Evolutionary conservation across 2,888 invertebrate genomes (phyloP).

Genomic region (Taenaris catops): DNA sequence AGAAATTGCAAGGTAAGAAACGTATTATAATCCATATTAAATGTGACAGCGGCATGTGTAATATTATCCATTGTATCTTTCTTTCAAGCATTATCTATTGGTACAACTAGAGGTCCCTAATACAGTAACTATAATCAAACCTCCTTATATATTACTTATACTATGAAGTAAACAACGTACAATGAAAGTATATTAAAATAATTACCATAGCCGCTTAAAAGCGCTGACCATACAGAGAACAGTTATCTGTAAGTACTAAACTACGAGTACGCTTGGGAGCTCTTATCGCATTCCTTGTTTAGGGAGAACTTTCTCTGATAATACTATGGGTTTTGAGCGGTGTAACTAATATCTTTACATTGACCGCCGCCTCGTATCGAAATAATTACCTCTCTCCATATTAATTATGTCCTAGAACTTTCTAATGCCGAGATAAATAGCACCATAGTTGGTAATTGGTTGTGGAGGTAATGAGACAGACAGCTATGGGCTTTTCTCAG

Average conservation of each 20-base stretch:
- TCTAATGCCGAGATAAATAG: constrained; percentile 59
- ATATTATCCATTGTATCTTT: no score
- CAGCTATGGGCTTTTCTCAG: constrained; percentile 47
- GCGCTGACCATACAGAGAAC: constrained; percentile 12
- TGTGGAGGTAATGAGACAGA: constrained; percentile 50
- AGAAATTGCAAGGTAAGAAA: no score
- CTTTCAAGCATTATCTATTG: no score
- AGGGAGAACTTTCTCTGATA: constrained; percentile 64
- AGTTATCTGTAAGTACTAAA: constrained; percentile 16
- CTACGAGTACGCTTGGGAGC: constrained; percentile 10
- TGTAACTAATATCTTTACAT: constrained; percentile 41
- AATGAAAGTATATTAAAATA: constrained; percentile 5
- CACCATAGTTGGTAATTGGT: constrained; percentile 41
- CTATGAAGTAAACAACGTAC: constrained; percentile 3
- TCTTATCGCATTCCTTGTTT: constrained; percentile 23
- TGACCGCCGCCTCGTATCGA: constrained; percentile 42
- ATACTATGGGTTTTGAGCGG: constrained; percentile 40
- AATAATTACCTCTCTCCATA: constrained; percentile 70
- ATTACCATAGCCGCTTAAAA: constrained; percentile 6
- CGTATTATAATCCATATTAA: no score
- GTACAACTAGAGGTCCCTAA: no score
- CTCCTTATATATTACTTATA: no score
- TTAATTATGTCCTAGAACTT: constrained; percentile 70
- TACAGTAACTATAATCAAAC: no score
- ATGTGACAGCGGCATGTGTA: no score